Base-by-base conservation (phyloP, 1,140 invertebrate species). In the Euwallacea similis region DNA sequence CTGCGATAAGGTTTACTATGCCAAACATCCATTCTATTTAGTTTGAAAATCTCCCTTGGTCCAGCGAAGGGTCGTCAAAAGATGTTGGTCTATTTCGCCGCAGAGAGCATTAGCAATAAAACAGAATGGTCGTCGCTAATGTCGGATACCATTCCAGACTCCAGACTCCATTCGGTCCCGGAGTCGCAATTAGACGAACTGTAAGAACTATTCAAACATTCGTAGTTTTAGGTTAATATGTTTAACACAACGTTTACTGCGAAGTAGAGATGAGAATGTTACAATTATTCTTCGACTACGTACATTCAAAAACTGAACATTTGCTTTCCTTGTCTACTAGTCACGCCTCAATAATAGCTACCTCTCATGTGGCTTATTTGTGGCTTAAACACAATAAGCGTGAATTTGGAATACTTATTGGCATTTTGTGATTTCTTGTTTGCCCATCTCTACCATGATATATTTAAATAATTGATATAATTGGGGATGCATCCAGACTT, bases 41-140 rank as follows among this genome's bases (percentile, higher is more conserved):
- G 55, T 68, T 68, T 59, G 21, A 60, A 44, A 68, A 68, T 59
- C 47, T 66, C 64, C 53, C 50, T 66, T 50, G 66, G 55, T n/a
- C 55, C 55, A 33, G 56, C 46, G 42, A 59, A 58, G 66, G 56
- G 66, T 60, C 56, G 21, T 68, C 66, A 68, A 68, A 68, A 68
- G 66, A 68, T 68, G 66, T 60, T 68, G 55, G n/a, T 69, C 59
- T 55, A 62, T 69, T 69, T 55, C 53, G 66, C 66, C 66, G 43
- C 66, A 67, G 54, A 33, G 50, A 54, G 42, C 67, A 69, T 69
- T 69, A 69, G 67, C 67, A 69, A 62, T 69, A 69, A 69, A 69
- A 69, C 67, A 62, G 67, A 69, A 69, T 69, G 59, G 59, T 42
- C 42, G 50, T 44, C 67, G 43, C 63, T 65, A 65, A 69, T 68